Conservation (phyloP, 23 tunicate species). For the Diplosoma virens region DNA sequence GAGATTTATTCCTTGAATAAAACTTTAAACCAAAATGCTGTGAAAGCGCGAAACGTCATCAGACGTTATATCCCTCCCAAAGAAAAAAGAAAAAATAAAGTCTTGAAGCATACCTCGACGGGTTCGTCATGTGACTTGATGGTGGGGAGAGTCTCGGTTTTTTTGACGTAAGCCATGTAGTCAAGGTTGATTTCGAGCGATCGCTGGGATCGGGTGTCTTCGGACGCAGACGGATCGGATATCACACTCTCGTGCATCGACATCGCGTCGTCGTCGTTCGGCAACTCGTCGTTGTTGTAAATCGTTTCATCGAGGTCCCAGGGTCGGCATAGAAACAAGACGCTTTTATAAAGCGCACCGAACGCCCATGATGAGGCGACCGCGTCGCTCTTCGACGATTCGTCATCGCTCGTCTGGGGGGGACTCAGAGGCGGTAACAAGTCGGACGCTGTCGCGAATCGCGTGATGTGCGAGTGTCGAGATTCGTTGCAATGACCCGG, state of each 20-base stretch:
- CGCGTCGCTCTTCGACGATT: neutral
- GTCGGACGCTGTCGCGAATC: neutral
- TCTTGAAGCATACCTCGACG: too few species aligned
- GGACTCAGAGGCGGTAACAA: neutral
- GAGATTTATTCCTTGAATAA: too few species aligned
- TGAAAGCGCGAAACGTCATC: too few species aligned
- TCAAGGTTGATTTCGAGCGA: conserved; percentile 7
- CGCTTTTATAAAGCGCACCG: neutral
- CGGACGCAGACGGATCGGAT: neutral
- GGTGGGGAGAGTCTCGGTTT: conserved; percentile 12
- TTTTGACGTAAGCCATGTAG: conserved; percentile 55
- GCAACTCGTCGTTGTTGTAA: neutral
- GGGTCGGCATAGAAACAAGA: neutral
- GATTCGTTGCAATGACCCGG: neutral
- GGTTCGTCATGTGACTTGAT: too few species aligned
- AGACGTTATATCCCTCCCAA: too few species aligned
- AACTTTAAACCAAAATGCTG: too few species aligned
- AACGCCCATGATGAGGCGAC: neutral
- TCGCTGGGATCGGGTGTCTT: neutral
- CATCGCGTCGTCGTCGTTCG: neutral
- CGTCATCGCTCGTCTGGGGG: neutral
- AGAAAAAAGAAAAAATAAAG: too few species aligned
- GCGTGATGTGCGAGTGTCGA: neutral
- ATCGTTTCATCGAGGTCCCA: neutral
- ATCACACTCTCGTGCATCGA: neutral